Percentiles rank a stretch among this genome's conserved stretches.
phyloP scores from a whole-genome alignment of 2,113 vertebrate species.

The Rhombomys opimus region DNA sequence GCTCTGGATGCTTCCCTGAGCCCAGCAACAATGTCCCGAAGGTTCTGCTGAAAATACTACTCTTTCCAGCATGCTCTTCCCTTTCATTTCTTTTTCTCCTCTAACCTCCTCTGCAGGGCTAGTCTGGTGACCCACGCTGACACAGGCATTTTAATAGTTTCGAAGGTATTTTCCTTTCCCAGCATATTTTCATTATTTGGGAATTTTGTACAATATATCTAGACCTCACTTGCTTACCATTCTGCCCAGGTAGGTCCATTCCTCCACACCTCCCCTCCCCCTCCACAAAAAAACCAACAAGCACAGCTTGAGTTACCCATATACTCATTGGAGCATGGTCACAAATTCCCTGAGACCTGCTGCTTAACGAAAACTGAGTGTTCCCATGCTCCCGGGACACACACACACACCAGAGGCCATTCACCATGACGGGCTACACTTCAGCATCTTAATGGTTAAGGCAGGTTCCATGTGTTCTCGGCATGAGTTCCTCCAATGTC shows the following conservation, averaged over 20 bases:
- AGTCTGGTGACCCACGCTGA: not conserved
- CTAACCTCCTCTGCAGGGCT: not conserved
- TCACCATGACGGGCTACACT: not conserved
- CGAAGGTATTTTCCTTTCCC: not conserved
- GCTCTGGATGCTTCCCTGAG: not conserved
- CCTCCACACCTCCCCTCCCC: not conserved
- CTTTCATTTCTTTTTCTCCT: conserved; percentile 21
- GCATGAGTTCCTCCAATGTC: not conserved
- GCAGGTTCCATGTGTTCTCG: not conserved
- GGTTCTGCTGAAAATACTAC: not conserved
- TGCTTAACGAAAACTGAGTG: not conserved
- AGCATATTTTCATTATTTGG: not conserved
- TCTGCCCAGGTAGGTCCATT: not conserved
- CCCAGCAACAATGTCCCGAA: not conserved
- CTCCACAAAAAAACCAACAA: not conserved
- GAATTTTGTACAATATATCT: not conserved
- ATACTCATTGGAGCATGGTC: not conserved
- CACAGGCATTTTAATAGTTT: not conserved
- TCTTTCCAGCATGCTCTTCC: not conserved
- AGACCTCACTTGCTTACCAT: not conserved
- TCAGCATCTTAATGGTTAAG: not conserved
- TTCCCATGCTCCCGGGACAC: not conserved
- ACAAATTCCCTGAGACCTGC: not conserved
- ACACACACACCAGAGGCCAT: not conserved
- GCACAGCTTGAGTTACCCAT: not conserved